phyloP scores from a whole-genome alignment of 1,140 invertebrate species.

The Drosophila asahinai region DNA sequence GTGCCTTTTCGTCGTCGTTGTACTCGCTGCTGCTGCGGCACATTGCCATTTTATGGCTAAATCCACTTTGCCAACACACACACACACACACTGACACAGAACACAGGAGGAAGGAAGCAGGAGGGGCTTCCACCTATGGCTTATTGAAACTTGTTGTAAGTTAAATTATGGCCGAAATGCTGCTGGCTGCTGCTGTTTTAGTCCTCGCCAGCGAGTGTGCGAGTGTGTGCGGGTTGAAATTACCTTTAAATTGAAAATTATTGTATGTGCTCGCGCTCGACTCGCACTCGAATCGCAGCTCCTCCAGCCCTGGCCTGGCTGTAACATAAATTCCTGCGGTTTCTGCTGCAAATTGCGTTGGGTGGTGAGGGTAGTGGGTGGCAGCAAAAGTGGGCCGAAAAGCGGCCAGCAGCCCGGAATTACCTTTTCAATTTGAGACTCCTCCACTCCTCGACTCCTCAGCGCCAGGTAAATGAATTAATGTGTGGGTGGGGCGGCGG shows the following conservation, averaged over 20 bases:
- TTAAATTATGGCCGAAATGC: slow-evolving; percentile 80
- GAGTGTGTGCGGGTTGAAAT: slow-evolving; percentile 62
- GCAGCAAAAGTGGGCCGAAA: slow-evolving; percentile 5
- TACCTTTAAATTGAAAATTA: slow-evolving; percentile 84
- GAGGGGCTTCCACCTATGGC: slow-evolving; percentile 46
- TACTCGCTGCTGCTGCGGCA: slow-evolving; percentile 51
- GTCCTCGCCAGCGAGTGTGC: slow-evolving; percentile 26
- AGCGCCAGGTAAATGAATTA: slow-evolving; percentile 77
- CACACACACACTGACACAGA: slow-evolving; percentile 17
- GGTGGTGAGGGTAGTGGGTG: slow-evolving; percentile 34
- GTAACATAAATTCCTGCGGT: slow-evolving; percentile 79
- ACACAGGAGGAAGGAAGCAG: slow-evolving; percentile 13
- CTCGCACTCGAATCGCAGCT: slow-evolving; percentile 57
- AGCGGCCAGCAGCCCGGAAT: slow-evolving; percentile 53
- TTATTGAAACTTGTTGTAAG: slow-evolving; percentile 83
- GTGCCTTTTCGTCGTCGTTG: slow-evolving; percentile 59
- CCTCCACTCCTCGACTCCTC: slow-evolving; percentile 27
- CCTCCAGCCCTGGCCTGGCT: slow-evolving; percentile 15
- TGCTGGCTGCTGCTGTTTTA: slow-evolving; percentile 58
- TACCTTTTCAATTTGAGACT: slow-evolving; percentile 78
- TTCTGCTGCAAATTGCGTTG: slow-evolving; percentile 73
- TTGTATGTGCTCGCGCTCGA: slow-evolving; percentile 80
- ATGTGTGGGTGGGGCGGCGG: slow-evolving; percentile 48
- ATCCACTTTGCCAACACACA: slow-evolving; percentile 72
- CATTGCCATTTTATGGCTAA: slow-evolving; percentile 82